Evolutionary conservation across 2,797 vertebrate species (phyloP).

Genomic region (Pygocentrus nattereri): DNA sequence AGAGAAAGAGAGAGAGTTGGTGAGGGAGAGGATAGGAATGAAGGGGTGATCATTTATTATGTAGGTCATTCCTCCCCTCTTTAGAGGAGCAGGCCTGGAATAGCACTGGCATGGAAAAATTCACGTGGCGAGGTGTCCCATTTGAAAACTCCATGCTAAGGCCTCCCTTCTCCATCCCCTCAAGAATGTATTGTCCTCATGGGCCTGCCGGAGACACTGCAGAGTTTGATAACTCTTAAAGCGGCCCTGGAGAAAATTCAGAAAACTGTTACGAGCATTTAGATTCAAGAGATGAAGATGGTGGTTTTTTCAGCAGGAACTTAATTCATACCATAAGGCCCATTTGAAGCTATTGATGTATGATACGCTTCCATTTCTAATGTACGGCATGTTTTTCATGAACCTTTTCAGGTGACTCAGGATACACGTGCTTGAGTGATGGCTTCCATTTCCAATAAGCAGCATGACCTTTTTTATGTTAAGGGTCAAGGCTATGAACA

Average conservation of each 20-base stretch:
- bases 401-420: background rate
- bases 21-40: constrained; percentile 29
- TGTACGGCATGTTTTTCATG: background rate
- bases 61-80: constrained; percentile 62
- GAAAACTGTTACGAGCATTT: background rate
- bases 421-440: background rate
- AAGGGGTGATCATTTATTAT: constrained; percentile 56
- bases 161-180: constrained; percentile 6
- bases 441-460: background rate
- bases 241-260: background rate
- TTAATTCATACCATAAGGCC: background rate
- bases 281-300: background rate
- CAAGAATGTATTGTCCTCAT: constrained; percentile 14
- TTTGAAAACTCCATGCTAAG: constrained; percentile 43
- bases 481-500: constrained; percentile 24
- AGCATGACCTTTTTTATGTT: constrained; percentile 5
- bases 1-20: constrained; percentile 14
- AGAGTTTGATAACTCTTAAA: background rate
- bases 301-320: background rate
- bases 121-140: constrained; percentile 63
- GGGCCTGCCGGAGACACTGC: background rate
- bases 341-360: background rate
- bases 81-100: constrained; percentile 52
- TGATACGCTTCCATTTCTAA: background rate
- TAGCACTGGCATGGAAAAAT: constrained; percentile 59